Conservation (phyloP, 2,113 vertebrate genomes). For the Osmerus eperlanus region DNA sequence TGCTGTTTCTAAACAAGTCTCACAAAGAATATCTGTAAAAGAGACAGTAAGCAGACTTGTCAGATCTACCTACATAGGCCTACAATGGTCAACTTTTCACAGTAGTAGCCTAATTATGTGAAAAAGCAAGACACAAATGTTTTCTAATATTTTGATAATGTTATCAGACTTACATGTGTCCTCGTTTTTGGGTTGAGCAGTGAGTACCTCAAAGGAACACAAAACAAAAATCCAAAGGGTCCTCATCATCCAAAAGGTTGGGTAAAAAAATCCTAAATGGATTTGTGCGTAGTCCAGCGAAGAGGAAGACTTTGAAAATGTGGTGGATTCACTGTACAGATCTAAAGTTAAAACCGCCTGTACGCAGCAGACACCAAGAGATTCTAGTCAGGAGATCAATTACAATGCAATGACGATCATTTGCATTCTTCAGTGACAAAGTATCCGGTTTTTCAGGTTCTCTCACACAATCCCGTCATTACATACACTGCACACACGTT, state of each 20-base stretch:
- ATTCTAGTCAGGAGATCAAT: conserved; percentile 35
- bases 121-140: not conserved
- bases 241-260: conserved; percentile 29
- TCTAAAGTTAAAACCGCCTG: conserved; percentile 4
- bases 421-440: conserved; percentile 30
- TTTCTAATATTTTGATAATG: not conserved
- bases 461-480: conserved; percentile 1
- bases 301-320: not conserved
- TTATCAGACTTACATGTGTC: conserved; percentile 55
- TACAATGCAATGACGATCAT: conserved; percentile 40
- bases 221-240: conserved; percentile 31
- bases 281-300: not conserved
- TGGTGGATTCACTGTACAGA: not conserved
- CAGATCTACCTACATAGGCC: no score
- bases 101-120: not conserved
- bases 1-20: conserved; percentile 59
- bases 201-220: conserved; percentile 30
- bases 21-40: conserved; percentile 57
- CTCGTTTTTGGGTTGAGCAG: conserved; percentile 28
- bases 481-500: not conserved
- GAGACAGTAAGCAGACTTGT: not conserved
- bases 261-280: not conserved
- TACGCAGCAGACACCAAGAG: not conserved
- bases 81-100: not conserved
- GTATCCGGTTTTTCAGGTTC: conserved; percentile 53